A percentile compares a stretch with the other conserved stretches of the same genome.
Conservation (phyloP, 2,888 invertebrate genomes). For the Calameuta idolon region DNA sequence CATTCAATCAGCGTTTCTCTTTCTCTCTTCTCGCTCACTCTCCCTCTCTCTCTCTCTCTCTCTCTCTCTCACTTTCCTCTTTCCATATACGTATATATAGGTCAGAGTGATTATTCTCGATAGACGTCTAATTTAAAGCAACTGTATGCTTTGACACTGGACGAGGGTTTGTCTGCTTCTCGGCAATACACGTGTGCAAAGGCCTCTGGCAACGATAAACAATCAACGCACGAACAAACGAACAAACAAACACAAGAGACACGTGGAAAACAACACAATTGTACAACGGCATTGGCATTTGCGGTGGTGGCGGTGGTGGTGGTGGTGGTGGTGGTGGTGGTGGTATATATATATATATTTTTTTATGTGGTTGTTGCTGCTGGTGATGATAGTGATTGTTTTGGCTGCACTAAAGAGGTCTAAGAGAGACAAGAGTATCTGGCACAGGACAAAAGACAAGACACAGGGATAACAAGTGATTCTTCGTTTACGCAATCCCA, state of each 20-base stretch:
- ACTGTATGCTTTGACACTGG: background rate
- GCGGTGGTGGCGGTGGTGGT: background rate
- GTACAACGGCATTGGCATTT: background rate
- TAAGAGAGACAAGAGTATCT: background rate
- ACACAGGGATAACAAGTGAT: constrained; percentile 56
- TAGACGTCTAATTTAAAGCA: background rate
- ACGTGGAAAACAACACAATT: constrained; percentile 16
- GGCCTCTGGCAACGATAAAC: background rate
- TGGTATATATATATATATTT: background rate
- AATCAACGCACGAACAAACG: constrained; percentile 14
- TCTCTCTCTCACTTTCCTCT: background rate
- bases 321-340: background rate
- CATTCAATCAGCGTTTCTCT: background rate
- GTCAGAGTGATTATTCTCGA: background rate
- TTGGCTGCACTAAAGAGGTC: constrained; percentile 9
- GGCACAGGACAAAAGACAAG: constrained; percentile 61
- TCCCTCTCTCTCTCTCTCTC: background rate
- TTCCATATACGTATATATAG: background rate
- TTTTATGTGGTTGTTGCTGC: constrained; percentile 17
- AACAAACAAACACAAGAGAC: constrained; percentile 20
- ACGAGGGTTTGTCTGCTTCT: background rate
- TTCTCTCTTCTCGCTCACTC: background rate
- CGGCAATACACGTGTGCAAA: background rate
- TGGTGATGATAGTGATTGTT: constrained; percentile 18
- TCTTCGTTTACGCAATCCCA: constrained; percentile 53